A percentile compares a stretch with the other conserved stretches of the same genome.
Conservation (phyloP, 2,888 invertebrate genomes). For the Epirrita christyi region DNA sequence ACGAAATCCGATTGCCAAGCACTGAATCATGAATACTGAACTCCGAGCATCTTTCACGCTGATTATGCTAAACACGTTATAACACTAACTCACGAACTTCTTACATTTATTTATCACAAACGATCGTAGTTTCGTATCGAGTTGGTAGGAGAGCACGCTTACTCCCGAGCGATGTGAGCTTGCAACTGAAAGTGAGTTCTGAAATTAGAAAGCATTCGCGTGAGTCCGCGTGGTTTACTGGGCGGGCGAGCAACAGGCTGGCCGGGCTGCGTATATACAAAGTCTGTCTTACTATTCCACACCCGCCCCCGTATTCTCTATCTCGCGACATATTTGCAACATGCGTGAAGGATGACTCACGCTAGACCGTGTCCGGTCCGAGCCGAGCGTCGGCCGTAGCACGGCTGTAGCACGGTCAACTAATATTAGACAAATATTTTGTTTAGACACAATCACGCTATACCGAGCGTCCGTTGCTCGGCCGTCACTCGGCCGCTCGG, state of each 20-base stretch:
- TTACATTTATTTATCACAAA: constrained; percentile 46
- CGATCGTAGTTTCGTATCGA: constrained; percentile 27
- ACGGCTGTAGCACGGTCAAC: no score
- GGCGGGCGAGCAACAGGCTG: constrained; percentile 58
- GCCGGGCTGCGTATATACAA: no score
- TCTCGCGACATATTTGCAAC: no score
- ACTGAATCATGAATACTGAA: constrained; percentile 61
- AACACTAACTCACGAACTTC: constrained; percentile 49
- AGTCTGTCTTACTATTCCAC: no score
- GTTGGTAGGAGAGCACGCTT: constrained; percentile 15
- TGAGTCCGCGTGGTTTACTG: constrained; percentile 45
- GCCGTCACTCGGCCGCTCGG: no score
- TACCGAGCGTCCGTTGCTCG: no score
- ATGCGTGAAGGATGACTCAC: no score
- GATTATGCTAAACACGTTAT: constrained; percentile 48
- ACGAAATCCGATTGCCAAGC: constrained; percentile 49
- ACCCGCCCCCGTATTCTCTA: no score
- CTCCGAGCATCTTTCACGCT: constrained; percentile 56
- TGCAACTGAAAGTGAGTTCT: constrained; percentile 47
- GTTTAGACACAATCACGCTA: no score
- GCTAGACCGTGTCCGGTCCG: no score
- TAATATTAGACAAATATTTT: no score
- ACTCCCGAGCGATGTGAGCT: constrained; percentile 43
- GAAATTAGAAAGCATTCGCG: constrained; percentile 41
- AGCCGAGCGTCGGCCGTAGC: no score